Evolutionary conservation across 1,140 invertebrate species (phyloP), one percentile per base, ranked within the genome.

Genomic region (Lysiphlebus fabarum): DNA sequence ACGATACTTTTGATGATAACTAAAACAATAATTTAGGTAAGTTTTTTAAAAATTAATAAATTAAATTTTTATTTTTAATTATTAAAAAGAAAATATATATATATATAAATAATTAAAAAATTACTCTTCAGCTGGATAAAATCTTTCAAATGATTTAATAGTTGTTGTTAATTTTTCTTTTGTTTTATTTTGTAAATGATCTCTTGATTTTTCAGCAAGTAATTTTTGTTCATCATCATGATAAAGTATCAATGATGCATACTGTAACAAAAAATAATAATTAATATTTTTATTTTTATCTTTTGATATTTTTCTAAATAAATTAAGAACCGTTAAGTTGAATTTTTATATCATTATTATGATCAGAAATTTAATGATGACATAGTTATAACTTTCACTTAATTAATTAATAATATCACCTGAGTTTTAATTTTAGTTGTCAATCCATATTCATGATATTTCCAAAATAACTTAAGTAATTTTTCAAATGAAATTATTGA

Each of bases 1-100:
- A 61, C 90, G 82, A 77, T 95, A 95, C 74, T 97, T 97, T 75
- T 96, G 94, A 75, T 96, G 93, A 70, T 96, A 96, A 67, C 92
- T 95, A 73, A 37, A 58, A 26, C 17, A 26, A 36, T 55, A 12
- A 1, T 12, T 48, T 57, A 7, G 5, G n/a, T n/a, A n/a, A n/a
- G n/a, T n/a, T n/a, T n/a, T n/a, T n/a, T n/a, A n/a, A n/a, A n/a
- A n/a, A n/a, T n/a, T n/a, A n/a, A n/a, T n/a, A n/a, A n/a, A n/a
- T n/a, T n/a, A n/a, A n/a, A n/a, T n/a, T n/a, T n/a, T n/a, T n/a
- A n/a, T n/a, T n/a, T n/a, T n/a, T n/a, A n/a, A n/a, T n/a, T n/a
- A n/a, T n/a, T n/a, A n/a, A n/a, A n/a, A n/a, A n/a, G n/a, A n/a
- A n/a, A n/a, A n/a, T n/a, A n/a, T n/a, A n/a, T n/a, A n/a, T n/a